Conservation (phyloP, 2,113 vertebrate genomes). For the Lepidiolamprologus cunningtoni region DNA sequence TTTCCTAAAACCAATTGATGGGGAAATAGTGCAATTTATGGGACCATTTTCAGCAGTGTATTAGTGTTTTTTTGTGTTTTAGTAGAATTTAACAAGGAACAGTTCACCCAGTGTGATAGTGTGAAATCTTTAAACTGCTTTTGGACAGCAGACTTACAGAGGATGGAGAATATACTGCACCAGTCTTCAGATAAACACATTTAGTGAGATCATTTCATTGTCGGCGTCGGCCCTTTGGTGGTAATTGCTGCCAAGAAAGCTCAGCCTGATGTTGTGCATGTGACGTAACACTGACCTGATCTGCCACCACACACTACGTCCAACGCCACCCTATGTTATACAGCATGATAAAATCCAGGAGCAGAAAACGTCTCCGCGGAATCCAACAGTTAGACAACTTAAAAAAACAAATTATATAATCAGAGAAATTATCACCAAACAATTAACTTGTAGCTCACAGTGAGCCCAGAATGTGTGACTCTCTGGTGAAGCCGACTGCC, state of each 20-base stretch:
- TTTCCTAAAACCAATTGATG: neutral
- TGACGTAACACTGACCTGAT: neutral
- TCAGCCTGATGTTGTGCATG: neutral
- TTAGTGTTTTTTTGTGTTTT: neutral
- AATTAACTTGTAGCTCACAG: constrained; percentile 15
- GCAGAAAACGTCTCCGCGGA: neutral
- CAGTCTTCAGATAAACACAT: neutral
- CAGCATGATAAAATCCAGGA: neutral
- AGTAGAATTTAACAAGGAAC: neutral
- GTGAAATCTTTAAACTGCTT: neutral
- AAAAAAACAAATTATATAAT: constrained; percentile 30
- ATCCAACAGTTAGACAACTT: neutral
- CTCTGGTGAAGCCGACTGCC: constrained; percentile 21
- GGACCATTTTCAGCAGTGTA: neutral
- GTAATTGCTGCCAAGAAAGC: neutral
- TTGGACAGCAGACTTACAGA: neutral
- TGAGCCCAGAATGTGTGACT: constrained; percentile 44
- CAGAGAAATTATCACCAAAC: neutral
- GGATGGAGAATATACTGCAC: neutral
- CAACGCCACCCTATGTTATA: neutral
- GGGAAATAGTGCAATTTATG: neutral
- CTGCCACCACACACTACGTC: neutral
- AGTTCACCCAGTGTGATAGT: neutral
- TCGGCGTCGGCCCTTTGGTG: neutral
- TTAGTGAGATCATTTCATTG: neutral